phyloP scores from a whole-genome alignment of 2,113 vertebrate species.

The Himantopus leucocephalus region DNA sequence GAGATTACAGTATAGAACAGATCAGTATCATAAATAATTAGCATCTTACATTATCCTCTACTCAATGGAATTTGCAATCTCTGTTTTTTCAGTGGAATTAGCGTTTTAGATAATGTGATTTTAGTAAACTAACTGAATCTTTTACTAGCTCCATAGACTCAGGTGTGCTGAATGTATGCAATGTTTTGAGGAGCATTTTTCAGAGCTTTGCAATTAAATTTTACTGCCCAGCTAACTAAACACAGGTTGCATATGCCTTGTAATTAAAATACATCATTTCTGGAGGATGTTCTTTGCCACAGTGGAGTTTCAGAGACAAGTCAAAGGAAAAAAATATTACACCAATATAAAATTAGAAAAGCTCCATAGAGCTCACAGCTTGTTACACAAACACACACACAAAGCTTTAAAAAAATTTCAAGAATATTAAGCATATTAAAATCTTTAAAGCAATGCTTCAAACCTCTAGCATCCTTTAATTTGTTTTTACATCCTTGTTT shows the following conservation, averaged over 20 bases:
- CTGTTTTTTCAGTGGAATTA: background rate
- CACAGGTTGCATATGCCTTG: constrained; percentile 24
- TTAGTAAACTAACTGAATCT: background rate
- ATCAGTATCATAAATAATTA: background rate
- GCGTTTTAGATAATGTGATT: background rate
- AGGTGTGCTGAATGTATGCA: background rate
- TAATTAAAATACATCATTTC: constrained; percentile 65
- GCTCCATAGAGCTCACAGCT: constrained; percentile 7
- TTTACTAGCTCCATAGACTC: background rate
- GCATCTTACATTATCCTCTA: background rate
- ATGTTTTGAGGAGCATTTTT: constrained; percentile 40
- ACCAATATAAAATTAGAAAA: constrained; percentile 25
- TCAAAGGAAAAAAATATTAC: constrained; percentile 39
- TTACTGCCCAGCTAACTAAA: constrained; percentile 50
- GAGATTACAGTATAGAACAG: background rate
- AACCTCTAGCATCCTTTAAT: constrained; percentile 55
- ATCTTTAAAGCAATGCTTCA: constrained; percentile 32
- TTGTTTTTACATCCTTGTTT: constrained; percentile 39
- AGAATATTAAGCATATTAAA: constrained; percentile 51
- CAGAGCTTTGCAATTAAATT: constrained; percentile 51
- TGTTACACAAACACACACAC: background rate
- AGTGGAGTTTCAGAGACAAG: constrained; percentile 10
- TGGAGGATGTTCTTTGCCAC: constrained; percentile 36
- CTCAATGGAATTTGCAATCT: background rate
- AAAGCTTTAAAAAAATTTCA: background rate